A percentile compares a stretch with the other conserved stretches of the same genome.
phyloP scores from a whole-genome alignment of 2,888 invertebrate species.

The Acanthacorydalis orientalis region DNA sequence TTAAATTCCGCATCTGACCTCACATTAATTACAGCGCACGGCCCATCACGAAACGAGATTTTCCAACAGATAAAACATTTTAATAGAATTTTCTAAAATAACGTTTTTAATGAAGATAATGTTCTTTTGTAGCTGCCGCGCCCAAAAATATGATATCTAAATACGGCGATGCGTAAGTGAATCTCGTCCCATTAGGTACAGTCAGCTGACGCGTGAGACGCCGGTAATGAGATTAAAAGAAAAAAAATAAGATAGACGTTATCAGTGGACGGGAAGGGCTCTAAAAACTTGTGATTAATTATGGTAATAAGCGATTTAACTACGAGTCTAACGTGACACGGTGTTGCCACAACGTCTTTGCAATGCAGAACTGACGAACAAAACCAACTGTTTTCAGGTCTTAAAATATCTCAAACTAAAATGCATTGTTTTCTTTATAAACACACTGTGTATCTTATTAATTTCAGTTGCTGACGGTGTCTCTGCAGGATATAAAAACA shows the following conservation, averaged over 20 bases:
- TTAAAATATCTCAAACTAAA: too few species aligned
- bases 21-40: too few species aligned
- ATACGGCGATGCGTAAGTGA: background rate
- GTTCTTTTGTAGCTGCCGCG: background rate
- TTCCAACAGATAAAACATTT: conserved; percentile 1
- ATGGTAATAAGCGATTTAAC: background rate
- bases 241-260: conserved; percentile 1
- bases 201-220: background rate
- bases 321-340: too few species aligned
- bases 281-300: conserved; percentile 3
- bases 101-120: conserved; percentile 3
- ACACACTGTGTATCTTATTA: too few species aligned
- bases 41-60: background rate
- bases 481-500: too few species aligned
- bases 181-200: background rate
- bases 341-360: too few species aligned
- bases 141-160: background rate
- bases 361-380: too few species aligned
- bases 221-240: conserved; percentile 2
- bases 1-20: too few species aligned
- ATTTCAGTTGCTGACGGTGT: too few species aligned
- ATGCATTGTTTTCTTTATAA: too few species aligned
- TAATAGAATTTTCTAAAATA: background rate
- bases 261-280: conserved; percentile 1
- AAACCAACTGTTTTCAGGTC: too few species aligned